These are phyloP conservation scores for Pangasius djambal DNA, from an alignment of 2,797 vertebrate species.

Conservation along the genomic window DNA sequence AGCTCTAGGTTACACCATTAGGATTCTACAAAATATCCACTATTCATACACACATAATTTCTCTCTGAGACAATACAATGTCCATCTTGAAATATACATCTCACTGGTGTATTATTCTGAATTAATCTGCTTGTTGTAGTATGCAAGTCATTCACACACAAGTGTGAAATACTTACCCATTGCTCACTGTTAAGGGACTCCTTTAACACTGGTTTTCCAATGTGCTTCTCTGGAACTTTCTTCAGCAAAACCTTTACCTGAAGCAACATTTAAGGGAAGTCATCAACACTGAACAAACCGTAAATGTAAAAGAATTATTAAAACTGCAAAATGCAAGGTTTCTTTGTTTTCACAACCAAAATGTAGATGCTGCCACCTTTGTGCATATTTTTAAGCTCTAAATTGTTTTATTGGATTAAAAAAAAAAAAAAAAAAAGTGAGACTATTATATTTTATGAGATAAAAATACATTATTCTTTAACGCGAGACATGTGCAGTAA, in stretches of 20 bases:
- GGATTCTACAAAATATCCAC: neutral
- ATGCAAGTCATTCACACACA: neutral
- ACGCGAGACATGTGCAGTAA: neutral
- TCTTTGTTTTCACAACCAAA: neutral
- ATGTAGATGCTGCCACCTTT: neutral
- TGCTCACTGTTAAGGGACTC: conserved; percentile 80
- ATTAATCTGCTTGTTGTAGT: neutral
- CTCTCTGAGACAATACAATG: neutral
- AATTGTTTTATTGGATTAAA: neutral
- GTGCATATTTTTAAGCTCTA: neutral
- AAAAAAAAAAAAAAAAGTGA: too few species aligned
- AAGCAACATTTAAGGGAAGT: neutral
- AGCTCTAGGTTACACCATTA: neutral
- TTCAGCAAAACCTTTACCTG: conserved; percentile 76
- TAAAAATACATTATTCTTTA: neutral
- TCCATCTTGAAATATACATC: neutral
- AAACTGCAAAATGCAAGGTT: neutral
- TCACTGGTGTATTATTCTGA: neutral
- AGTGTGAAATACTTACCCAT: conserved; percentile 77
- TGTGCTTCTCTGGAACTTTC: conserved; percentile 75
- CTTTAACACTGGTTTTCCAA: conserved; percentile 82
- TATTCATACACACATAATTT: neutral
- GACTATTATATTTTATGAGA: neutral
- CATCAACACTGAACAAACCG: neutral
- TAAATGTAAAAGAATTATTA: neutral